Evolutionary conservation across 2,888 invertebrate species (phyloP).

Genomic region (Charanyca ferruginea): DNA sequence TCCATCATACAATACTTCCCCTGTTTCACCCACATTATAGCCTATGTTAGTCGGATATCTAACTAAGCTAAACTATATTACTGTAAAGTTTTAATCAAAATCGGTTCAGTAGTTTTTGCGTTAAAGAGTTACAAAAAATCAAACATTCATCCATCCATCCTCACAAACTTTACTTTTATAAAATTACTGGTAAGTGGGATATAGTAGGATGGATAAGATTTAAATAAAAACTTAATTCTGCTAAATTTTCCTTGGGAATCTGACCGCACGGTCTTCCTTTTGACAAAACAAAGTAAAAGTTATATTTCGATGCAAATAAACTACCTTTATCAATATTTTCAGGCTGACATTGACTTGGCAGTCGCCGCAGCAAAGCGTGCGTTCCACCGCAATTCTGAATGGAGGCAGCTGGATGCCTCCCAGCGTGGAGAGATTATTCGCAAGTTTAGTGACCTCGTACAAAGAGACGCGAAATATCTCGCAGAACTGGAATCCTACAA

Average conservation of each 20-base stretch:
- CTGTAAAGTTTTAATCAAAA: too few relatives aligned
- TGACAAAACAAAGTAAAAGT: not conserved
- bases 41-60: too few relatives aligned
- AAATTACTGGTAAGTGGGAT: too few relatives aligned
- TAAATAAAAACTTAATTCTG: too few relatives aligned
- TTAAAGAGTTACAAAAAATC: too few relatives aligned
- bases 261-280: not conserved
- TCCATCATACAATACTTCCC: too few relatives aligned
- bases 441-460: conserved; percentile 93
- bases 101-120: too few relatives aligned
- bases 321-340: conserved; percentile 8
- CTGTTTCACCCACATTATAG: too few relatives aligned
- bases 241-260: not conserved
- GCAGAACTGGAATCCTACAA: conserved; percentile 97
- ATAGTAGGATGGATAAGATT: too few relatives aligned
- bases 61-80: too few relatives aligned
- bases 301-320: not conserved
- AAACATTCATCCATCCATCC: too few relatives aligned
- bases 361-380: conserved; percentile 93
- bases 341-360: conserved; percentile 94
- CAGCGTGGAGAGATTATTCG: conserved; percentile 93
- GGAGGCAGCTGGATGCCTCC: conserved; percentile 96
- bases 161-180: too few relatives aligned
- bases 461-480: conserved; percentile 96
- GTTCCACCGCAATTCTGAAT: conserved; percentile 93